These are phyloP conservation scores for Acanthosepion esculentum DNA, from an alignment of 2,888 invertebrate genomes.

Conservation along the genomic window DNA sequence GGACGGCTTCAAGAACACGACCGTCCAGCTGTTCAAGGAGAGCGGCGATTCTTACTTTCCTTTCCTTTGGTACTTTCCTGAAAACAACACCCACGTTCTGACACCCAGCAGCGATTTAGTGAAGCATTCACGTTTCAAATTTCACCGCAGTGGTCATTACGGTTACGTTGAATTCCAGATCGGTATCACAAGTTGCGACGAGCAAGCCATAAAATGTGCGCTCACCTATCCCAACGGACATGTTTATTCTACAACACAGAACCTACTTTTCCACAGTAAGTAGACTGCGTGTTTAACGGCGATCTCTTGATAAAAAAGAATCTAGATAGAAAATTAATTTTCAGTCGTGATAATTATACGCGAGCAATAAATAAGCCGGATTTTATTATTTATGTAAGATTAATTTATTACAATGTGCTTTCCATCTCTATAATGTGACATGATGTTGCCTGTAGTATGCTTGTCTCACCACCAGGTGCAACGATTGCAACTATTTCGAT, in stretches of 20 bases:
- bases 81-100: conserved; percentile 8
- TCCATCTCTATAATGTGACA: no score
- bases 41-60: not conserved
- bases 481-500: no score
- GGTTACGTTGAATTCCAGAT: not conserved
- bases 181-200: not conserved
- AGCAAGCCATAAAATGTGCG: not conserved
- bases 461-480: no score
- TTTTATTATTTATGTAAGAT: no score
- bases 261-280: conserved; percentile 36
- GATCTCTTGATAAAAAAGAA: no score
- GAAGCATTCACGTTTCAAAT: not conserved
- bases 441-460: no score
- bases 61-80: not conserved
- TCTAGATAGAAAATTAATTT: no score
- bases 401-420: no score
- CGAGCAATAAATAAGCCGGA: no score
- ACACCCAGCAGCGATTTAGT: not conserved
- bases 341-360: no score
- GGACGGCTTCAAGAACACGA: conserved; percentile 36
- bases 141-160: not conserved
- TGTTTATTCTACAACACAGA: not conserved
- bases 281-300: not conserved
- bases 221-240: not conserved
- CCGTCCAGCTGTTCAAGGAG: not conserved